Evolutionary conservation across 1,140 invertebrate species (phyloP), one percentile per base, ranked within the genome.

Genomic region (Eufriesea mexicana): DNA sequence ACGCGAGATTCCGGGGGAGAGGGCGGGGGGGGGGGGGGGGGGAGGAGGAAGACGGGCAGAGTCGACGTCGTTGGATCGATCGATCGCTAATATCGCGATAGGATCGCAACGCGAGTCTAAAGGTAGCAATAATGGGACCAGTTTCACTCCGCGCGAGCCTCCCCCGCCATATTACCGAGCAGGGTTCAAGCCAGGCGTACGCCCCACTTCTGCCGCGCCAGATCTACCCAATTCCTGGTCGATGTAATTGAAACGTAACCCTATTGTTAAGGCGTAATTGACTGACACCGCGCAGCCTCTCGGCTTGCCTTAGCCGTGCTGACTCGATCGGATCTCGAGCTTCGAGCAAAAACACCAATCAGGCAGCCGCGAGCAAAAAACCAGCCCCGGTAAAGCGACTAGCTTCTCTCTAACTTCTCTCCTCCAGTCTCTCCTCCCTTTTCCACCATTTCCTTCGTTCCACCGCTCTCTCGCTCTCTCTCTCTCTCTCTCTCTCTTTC

Each of bases 241-340:
- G 79, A 89, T 90, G 90, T 93, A 93, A 94, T 93, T 94, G 92
- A 92, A 93, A 94, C 90, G 91, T 94, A 93, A 94, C 90, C 88
- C 88, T 90, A 93, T 93, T 94, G 92, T 94, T 93, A 90, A 89
- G 87, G 84, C 85, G 90, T 93, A 93, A 93, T 94, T 93, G 91
- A 93, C 90, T 92, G 91, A 92, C 92, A 92, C 87, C 87, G 86
- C 90, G 89, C 88, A 90, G 84, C 81, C 75, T 87, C 85, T 83
- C 67, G 74, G 71, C 84, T 77, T 45, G 20, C 64, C 83, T 76
- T 51, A 62, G 64, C 82, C 77, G 64, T 54, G 82, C 84, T 87
- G 70, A 90, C 84, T 88, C 88, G 83, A 89, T 89, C 89, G 82
- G 75, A 86, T 89, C 71, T 45, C 88, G 83, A 79, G 77, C 62